Evolutionary conservation across 2,888 invertebrate genomes (phyloP).

Genomic region (Seira musarum): DNA sequence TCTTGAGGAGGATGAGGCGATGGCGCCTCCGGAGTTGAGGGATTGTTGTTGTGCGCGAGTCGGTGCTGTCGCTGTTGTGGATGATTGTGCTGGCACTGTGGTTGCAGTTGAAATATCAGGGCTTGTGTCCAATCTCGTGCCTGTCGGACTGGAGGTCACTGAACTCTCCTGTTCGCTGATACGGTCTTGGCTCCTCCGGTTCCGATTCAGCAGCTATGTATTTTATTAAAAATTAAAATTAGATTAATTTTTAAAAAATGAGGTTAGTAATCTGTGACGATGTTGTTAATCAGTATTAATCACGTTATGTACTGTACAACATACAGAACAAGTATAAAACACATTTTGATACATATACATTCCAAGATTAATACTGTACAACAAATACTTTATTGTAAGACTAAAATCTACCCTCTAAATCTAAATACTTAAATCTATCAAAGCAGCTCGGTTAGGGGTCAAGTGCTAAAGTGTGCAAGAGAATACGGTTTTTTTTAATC

Average conservation of each 20-base stretch:
- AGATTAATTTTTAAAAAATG: conserved; percentile 6
- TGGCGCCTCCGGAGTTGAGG: conserved; percentile 28
- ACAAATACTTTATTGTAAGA: too few relatives aligned
- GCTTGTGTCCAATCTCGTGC: conserved; percentile 60
- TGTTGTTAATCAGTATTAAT: conserved; percentile 12
- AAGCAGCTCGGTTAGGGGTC: conserved; percentile 51
- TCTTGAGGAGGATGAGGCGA: conserved; percentile 27
- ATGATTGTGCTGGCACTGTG: conserved; percentile 14
- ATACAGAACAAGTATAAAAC: too few relatives aligned
- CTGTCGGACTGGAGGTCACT: conserved; percentile 63
- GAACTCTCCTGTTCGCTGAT: conserved; percentile 66
- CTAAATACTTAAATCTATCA: conserved; percentile 35
- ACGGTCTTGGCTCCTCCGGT: conserved; percentile 51
- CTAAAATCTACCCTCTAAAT: too few relatives aligned
- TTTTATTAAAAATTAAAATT: conserved; percentile 17
- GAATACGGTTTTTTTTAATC: conserved; percentile 3
- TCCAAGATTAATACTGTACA: not conserved
- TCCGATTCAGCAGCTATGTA: conserved; percentile 46
- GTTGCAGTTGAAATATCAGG: conserved; percentile 36
- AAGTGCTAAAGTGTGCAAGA: conserved; percentile 35
- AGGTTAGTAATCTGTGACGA: too few relatives aligned
- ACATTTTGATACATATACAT: not conserved
- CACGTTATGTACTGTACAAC: not conserved
- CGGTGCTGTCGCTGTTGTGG: conserved; percentile 10
- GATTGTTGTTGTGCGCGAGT: not conserved